Base-by-base conservation (phyloP, 2,888 invertebrate genomes). In the Meteorus colon region DNA sequence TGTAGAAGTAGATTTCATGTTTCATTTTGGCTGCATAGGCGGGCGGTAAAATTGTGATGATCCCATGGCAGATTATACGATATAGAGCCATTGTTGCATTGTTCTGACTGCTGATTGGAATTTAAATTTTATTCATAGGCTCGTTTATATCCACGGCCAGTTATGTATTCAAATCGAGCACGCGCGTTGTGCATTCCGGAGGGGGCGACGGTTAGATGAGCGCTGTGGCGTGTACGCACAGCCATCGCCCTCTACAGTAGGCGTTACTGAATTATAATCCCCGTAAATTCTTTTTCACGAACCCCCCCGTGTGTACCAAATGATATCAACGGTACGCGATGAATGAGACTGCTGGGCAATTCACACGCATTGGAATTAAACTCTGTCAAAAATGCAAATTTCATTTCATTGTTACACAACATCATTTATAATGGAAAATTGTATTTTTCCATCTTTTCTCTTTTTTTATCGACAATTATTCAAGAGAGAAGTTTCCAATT, bases 111-210 rank as follows among this genome's bases (percentile, higher is more conserved):
- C 84, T 87, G 89, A 89, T 89, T 88, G 88, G 87, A 85, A 89
- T 89, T 89, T 87, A 89, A 89, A 89, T 89, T 89, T 89, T 89
- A 89, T 89, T 89, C 88, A 88, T 89, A 88, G 88, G 86, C 84
- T 88, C 87, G 88, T 87, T 88, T 85, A 88, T 88, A 88, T 87
- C 86, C 84, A 55, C 24, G 84, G 84, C 85, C 88, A 87, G 88
- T 89, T 89, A 87, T 87, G 84, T 87, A 89, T 89, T 88, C 88
- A 88, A 89, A 88, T 88, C 85, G 85, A 82, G 81, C 82, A 76
- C 55, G n/a, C 16, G 55, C 55, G 59, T 59, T 69, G 69, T 77
- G 81, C 76, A 78, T 31, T 29, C 79, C 75, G 24, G 6, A 70
- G 69, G 67, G 45, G 59, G 63, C 71, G 68, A 31, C 24, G 27